Conservation (phyloP, 2,797 vertebrate genomes). For the Leptodactylus fallax region DNA sequence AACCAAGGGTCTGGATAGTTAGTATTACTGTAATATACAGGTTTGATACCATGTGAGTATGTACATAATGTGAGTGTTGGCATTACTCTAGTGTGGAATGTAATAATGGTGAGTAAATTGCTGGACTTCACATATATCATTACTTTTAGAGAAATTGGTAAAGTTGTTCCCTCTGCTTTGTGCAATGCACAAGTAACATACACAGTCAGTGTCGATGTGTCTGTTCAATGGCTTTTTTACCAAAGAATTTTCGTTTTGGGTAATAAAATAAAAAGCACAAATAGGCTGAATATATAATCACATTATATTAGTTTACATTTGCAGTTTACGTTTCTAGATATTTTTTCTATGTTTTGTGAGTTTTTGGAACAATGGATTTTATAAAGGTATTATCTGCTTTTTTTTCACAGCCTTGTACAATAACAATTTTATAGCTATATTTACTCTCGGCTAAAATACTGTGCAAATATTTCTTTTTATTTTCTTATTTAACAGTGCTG, state of each 20-base stretch:
- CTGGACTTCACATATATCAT: not conserved
- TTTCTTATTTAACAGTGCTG: slow-evolving; percentile 32
- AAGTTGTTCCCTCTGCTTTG: not conserved
- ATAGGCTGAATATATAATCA: slow-evolving; percentile 25
- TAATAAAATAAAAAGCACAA: slow-evolving; percentile 45
- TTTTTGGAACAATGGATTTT: slow-evolving; percentile 12
- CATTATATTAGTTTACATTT: slow-evolving; percentile 52
- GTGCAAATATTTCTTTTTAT: not conserved
- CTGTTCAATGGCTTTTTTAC: slow-evolving; percentile 1
- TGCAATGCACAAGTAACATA: not conserved
- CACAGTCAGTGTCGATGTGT: not conserved
- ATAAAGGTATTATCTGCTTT: slow-evolving; percentile 12
- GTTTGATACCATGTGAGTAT: not conserved
- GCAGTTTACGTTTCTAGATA: slow-evolving; percentile 30
- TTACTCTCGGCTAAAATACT: not conserved
- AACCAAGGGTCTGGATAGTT: not conserved
- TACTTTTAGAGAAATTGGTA: not conserved
- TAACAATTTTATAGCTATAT: not conserved
- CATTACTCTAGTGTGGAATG: not conserved
- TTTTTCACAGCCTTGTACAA: not conserved
- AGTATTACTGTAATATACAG: not conserved
- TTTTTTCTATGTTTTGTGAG: slow-evolving; percentile 26
- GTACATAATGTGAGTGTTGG: not conserved
- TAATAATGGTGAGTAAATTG: not conserved
- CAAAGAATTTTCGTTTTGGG: slow-evolving; percentile 43